Base-by-base conservation (phyloP, 2,113 vertebrate genomes). In the Percina caprodes region DNA sequence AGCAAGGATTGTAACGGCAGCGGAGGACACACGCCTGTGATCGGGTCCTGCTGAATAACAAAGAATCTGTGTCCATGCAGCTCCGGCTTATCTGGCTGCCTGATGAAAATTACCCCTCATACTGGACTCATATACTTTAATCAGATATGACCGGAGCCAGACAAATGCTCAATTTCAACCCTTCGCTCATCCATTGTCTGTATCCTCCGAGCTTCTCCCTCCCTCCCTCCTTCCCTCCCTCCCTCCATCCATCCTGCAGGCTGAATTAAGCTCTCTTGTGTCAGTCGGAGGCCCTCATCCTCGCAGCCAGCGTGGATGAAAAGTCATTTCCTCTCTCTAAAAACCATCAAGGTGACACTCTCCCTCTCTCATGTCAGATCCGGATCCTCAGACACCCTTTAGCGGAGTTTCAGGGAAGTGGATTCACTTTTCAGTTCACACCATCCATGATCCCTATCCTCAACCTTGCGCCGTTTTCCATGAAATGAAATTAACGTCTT, bases 71-170 rank as follows among this genome's bases (percentile, higher is more conserved):
- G 69, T 83, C 87, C 70, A 65, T 74, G 79, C 39, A 6, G 48
- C 74, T 85, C 77, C 2, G 69, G 71, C 73, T 87, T 86, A 85
- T 86, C 86, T 86, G 79, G 58, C 84, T 54, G 82, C 76, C 79
- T 89, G 90, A 86, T 90, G 86, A 88, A 85, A 92, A 93, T 91
- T 82, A 86, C 85, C 86, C 82, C 56, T 77, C 83, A 71, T 75
- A 86, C 74, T 66, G 46, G 78, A 88, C 84, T 86, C 80, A 56
- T 60, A 68, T 79, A 81, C 71, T 87, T 86, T 87, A 92, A 91
- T 93, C 91, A 91, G 92, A 89, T 77, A 86, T 87, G 88, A 91
- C 83, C 88, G 67, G n/a, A 78, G 66, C 76, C 60, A 88, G 86
- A 85, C 77, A 77, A 91, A 86, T n/a, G 75, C 79, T 79, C 16